Percentiles rank a stretch among this genome's conserved stretches.
Conservation (phyloP, 2,888 invertebrate species). For the Drosophila macrospina region DNA sequence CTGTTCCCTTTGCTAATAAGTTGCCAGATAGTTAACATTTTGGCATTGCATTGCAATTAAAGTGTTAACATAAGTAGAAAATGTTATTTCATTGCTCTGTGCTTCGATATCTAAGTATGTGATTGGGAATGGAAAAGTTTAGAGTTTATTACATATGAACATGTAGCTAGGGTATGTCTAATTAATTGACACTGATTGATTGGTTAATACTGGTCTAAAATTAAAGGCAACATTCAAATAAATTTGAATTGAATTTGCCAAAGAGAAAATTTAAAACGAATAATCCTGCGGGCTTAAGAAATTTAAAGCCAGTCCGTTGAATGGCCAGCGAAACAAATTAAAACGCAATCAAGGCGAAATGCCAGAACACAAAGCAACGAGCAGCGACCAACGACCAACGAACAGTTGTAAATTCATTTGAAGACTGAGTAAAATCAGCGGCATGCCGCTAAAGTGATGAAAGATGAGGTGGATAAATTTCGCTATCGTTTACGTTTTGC, state of each 20-base stretch:
- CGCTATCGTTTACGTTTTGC: slow-evolving; percentile 20
- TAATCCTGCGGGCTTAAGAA: neutral
- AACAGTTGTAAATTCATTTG: slow-evolving; percentile 64
- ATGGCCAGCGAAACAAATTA: slow-evolving; percentile 1
- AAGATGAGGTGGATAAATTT: slow-evolving; percentile 22
- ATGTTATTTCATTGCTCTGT: neutral
- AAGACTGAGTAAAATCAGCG: slow-evolving; percentile 23
- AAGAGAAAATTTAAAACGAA: neutral
- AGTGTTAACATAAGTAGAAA: neutral
- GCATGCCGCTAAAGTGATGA: slow-evolving; percentile 30
- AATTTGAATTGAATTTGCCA: neutral
- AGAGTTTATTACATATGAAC: no score
- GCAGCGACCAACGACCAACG: neutral
- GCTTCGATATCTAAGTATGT: neutral
- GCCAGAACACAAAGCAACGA: slow-evolving; percentile 14
- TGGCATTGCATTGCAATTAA: neutral
- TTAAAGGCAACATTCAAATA: neutral
- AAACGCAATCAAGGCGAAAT: slow-evolving; percentile 11
- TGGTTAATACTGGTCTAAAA: no score
- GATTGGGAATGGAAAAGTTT: neutral
- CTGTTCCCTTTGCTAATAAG: neutral
- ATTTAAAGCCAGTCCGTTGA: neutral
- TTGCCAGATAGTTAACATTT: neutral
- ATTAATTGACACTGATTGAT: no score
- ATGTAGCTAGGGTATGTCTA: no score